Conservation (phyloP, 2,113 vertebrate species). For the Delphinus delphis region DNA sequence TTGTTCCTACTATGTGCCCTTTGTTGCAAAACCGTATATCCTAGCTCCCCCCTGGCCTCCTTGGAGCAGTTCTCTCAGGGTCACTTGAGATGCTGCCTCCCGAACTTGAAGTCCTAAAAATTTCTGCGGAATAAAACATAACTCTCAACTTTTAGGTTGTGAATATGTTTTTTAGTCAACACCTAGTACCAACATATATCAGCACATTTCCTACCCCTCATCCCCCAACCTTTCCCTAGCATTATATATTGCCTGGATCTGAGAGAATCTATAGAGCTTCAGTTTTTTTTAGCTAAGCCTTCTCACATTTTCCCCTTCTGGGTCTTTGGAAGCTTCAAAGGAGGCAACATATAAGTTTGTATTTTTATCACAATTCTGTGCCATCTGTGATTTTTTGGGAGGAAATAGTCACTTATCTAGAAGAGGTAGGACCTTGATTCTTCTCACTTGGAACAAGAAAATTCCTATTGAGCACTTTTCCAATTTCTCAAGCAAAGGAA, state of each 20-base stretch:
- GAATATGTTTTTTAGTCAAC: too few species aligned
- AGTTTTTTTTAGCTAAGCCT: not conserved
- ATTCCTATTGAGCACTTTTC: not conserved
- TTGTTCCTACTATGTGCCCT: too few species aligned
- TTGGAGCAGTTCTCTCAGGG: too few species aligned
- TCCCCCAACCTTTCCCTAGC: not conserved
- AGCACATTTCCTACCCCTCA: not conserved
- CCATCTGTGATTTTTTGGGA: not conserved
- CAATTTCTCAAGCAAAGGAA: not conserved
- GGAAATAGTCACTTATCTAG: not conserved
- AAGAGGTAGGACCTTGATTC: not conserved
- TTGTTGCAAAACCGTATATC: too few species aligned
- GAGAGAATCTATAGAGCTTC: not conserved
- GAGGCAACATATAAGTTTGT: not conserved
- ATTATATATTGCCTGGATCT: not conserved
- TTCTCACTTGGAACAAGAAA: not conserved
- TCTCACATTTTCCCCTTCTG: not conserved
- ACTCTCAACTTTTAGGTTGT: too few species aligned
- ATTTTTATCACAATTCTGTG: not conserved
- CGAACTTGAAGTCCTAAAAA: too few species aligned
- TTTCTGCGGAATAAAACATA: too few species aligned
- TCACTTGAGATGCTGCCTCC: too few species aligned
- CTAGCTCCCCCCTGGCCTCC: too few species aligned
- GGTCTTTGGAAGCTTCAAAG: not conserved
- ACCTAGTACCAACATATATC: not conserved